phyloP scores from a whole-genome alignment of 2,888 invertebrate species.

The Invenusta paracnida region DNA sequence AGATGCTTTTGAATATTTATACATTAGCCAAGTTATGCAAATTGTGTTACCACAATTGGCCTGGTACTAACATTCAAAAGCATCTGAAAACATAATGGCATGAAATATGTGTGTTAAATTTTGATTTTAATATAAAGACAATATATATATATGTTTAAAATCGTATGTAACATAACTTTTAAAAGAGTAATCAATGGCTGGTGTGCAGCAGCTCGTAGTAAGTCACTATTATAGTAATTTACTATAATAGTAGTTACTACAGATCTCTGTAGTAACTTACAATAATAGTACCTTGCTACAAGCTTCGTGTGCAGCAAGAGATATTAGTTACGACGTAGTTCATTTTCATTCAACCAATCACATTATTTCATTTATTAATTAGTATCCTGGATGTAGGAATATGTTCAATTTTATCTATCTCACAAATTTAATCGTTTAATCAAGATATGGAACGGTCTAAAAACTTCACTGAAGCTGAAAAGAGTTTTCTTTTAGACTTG shows the following conservation, averaged over 20 bases:
- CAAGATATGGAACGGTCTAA: background rate
- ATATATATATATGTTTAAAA: too few species aligned
- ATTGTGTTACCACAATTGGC: too few species aligned
- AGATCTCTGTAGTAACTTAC: background rate
- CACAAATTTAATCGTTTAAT: background rate
- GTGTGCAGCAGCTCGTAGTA: slow-evolving; percentile 26
- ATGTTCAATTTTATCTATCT: background rate
- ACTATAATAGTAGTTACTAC: background rate
- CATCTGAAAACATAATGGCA: too few species aligned
- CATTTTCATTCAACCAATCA: background rate
- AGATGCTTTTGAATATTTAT: too few species aligned
- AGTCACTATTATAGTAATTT: slow-evolving; percentile 26
- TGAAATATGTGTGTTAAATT: too few species aligned
- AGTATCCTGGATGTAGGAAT: background rate
- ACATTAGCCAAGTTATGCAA: too few species aligned
- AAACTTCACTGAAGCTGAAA: background rate
- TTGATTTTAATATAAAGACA: too few species aligned
- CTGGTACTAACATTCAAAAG: too few species aligned
- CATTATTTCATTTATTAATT: background rate
- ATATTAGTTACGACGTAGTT: background rate
- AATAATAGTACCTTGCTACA: background rate
- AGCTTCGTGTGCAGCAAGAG: background rate
- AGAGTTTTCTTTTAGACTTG: slow-evolving; percentile 19
- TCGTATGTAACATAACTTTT: too few species aligned
- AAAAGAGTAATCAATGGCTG: too few species aligned